Percentiles rank a stretch among this genome's conserved stretches.
Conservation (phyloP, 1,140 invertebrate genomes). For the Druon quercuslanigerum region DNA sequence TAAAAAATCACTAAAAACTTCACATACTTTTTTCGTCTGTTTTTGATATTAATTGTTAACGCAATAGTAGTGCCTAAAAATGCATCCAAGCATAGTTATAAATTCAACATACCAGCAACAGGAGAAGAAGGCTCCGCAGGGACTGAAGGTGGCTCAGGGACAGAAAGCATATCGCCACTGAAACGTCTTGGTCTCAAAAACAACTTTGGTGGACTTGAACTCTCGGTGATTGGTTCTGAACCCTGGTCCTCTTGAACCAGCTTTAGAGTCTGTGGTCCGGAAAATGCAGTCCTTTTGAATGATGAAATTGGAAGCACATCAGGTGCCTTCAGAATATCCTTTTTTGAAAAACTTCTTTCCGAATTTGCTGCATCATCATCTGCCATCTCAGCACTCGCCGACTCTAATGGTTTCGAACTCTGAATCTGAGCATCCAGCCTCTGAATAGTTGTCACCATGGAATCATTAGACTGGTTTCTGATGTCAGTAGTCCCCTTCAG, state of each 20-base stretch:
- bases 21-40: too few relatives aligned
- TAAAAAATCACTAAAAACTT: too few relatives aligned
- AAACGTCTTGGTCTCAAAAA: constrained; percentile 65
- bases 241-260: neutral
- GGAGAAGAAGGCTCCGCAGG: neutral
- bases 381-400: constrained; percentile 33
- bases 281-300: constrained; percentile 28
- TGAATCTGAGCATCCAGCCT: constrained; percentile 68
- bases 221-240: constrained; percentile 14
- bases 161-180: constrained; percentile 68
- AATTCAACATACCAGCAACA: constrained; percentile 37
- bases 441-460: constrained; percentile 70
- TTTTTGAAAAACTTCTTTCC: neutral
- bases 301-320: constrained; percentile 3
- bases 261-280: neutral
- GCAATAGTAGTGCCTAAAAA: too few relatives aligned
- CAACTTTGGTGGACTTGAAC: constrained; percentile 44
- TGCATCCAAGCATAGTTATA: too few relatives aligned
- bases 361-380: neutral
- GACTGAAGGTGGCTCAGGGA: constrained; percentile 41
- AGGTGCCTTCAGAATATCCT: neutral
- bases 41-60: too few relatives aligned
- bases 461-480: constrained; percentile 57
- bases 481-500: constrained; percentile 63
- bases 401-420: constrained; percentile 57